Percentiles rank a stretch among this genome's conserved stretches.
Evolutionary conservation across 1,140 invertebrate genomes (phyloP).

Genomic region (Prorops nasuta): DNA sequence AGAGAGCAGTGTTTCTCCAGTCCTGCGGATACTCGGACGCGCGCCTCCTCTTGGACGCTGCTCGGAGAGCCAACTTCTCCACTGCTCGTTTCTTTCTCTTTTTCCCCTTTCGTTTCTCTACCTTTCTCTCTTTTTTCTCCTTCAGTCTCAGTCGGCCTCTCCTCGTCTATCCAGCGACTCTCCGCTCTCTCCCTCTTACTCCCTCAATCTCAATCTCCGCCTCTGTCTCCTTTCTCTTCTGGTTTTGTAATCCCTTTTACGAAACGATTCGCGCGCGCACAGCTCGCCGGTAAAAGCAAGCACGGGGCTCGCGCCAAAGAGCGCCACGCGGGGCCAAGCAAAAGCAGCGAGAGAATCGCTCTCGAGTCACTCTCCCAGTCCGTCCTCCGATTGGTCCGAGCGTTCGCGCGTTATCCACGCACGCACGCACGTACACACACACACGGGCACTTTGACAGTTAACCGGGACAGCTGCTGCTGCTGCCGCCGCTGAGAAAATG

Average conservation of each 20-base stretch:
- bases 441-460: too few relatives aligned
- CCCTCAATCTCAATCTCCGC: conserved; percentile 23
- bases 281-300: conserved; percentile 13
- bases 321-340: conserved; percentile 14
- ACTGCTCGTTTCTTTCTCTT: conserved; percentile 15
- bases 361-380: neutral
- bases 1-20: conserved; percentile 10
- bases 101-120: conserved; percentile 9
- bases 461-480: too few relatives aligned
- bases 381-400: conserved; percentile 2
- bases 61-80: conserved; percentile 16
- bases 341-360: conserved; percentile 14
- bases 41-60: conserved; percentile 13
- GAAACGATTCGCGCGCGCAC: conserved; percentile 34
- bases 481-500: too few relatives aligned
- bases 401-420: too few relatives aligned
- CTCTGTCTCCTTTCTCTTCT: conserved; percentile 32
- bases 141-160: conserved; percentile 3
- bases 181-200: conserved; percentile 20
- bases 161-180: conserved; percentile 18
- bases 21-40: neutral
- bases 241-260: conserved; percentile 53
- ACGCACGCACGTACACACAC: too few relatives aligned
- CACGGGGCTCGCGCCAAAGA: conserved; percentile 13
- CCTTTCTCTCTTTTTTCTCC: conserved; percentile 11